Evolutionary conservation across 2,797 vertebrate species (phyloP), one percentile per base, ranked within the genome.

Genomic region (Bradypus variegatus): DNA sequence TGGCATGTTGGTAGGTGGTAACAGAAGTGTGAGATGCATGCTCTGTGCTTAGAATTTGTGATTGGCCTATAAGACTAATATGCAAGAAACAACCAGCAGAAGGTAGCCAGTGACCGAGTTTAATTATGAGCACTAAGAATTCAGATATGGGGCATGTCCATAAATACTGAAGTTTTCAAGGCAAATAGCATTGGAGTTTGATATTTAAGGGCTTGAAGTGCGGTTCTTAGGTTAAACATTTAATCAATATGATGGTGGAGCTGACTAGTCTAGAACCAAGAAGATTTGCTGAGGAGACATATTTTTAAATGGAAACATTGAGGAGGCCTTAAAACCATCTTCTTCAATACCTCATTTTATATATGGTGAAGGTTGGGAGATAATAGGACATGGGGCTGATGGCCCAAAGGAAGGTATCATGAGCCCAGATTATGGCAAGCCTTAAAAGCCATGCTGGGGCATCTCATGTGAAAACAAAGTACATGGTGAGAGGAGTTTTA

Each of bases 271-370:
- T 81, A 81, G 81, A 92, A 64, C 18, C 85, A 77, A 91, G 62
- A 86, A 23, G 12, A 72, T 86, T 92, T 90, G 23, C 64, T 65
- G 58, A 80, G 31, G 55, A 89, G 73, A 81, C 92, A n/a, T 58
- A 23, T 31, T 86, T 94, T 89, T n/a, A 93, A 93, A 79, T 79
- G 55, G n/a, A 83, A 72, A 38, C 55, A 53, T n/a, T 65, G 38
- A 88, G 75, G 41, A 77, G 14, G 70, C 38, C 29, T 38, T 91
- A 38, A 78, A 90, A 76, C 29, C 13, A 6, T 87, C 67, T 69
- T 91, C 60, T 77, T 58, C 23, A 48, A 0, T 65, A 21, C 15
- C 13, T 89, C n/a, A 21, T 80, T 94, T 90, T 86, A 67, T 14
- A 5, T 82, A 23, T 48, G 14, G 45, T 67, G 19, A n/a, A 13